These are phyloP conservation scores for Ancistrus triradiatus DNA, from an alignment of 2,113 vertebrate genomes.

Conservation along the genomic window DNA sequence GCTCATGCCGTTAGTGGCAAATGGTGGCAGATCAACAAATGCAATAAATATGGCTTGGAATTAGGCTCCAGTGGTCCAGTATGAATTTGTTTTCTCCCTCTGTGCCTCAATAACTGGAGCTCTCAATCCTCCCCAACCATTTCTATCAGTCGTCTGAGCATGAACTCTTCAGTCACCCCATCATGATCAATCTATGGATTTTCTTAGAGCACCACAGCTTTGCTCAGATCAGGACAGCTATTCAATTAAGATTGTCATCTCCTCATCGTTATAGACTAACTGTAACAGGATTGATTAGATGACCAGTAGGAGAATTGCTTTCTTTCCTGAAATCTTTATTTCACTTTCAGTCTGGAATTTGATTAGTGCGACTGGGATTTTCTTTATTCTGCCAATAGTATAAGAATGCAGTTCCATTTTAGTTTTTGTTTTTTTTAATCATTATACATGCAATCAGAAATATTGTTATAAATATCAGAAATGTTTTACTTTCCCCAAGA, in stretches of 20 bases:
- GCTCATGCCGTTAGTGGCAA: conserved; percentile 43
- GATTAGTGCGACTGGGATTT: too few relatives aligned
- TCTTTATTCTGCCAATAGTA: too few relatives aligned
- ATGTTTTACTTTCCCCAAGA: too few relatives aligned
- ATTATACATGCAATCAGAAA: too few relatives aligned
- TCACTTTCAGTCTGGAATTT: too few relatives aligned
- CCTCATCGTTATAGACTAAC: conserved; percentile 45
- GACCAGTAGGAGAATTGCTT: not conserved
- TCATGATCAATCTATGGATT: conserved; percentile 7
- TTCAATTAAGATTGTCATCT: conserved; percentile 49
- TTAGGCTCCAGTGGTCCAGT: conserved; percentile 55
- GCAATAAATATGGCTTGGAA: conserved; percentile 56
- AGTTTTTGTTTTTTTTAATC: too few relatives aligned
- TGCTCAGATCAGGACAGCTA: conserved; percentile 37
- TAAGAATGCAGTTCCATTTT: too few relatives aligned
- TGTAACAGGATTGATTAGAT: conserved; percentile 41
- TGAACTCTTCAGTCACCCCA: conserved; percentile 42
- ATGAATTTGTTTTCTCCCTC: conserved; percentile 53
- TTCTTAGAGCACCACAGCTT: conserved; percentile 19
- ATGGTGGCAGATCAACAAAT: conserved; percentile 56
- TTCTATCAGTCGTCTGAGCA: conserved; percentile 34
- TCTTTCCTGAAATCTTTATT: too few relatives aligned
- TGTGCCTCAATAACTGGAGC: conserved; percentile 27
- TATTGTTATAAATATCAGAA: too few relatives aligned
- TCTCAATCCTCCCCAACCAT: conserved; percentile 14